These are phyloP conservation scores for Salvelinus sp. DNA, from an alignment of 2,113 vertebrate genomes.

Conservation along the genomic window DNA sequence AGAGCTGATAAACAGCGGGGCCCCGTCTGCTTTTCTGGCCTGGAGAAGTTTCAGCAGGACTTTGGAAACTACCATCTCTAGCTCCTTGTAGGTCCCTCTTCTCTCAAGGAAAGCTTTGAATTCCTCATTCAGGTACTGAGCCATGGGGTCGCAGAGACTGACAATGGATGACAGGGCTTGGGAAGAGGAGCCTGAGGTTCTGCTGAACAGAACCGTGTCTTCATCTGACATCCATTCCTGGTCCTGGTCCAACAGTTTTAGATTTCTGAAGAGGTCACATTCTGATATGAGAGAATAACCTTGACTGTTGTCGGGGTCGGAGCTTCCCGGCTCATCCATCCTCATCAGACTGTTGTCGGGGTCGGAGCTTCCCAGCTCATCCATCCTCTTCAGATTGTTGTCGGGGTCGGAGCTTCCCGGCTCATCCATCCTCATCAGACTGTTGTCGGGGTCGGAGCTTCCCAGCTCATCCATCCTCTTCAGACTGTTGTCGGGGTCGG, in stretches of 20 bases:
- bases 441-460: neutral
- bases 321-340: neutral
- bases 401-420: neutral
- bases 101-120: conserved; percentile 6
- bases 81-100: conserved; percentile 13
- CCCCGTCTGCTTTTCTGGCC: conserved; percentile 9
- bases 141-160: neutral
- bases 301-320: neutral
- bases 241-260: neutral
- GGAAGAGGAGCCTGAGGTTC: neutral
- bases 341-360: neutral
- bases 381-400: neutral
- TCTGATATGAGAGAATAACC: neutral
- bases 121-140: neutral
- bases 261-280: neutral
- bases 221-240: neutral
- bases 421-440: neutral
- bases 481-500: neutral
- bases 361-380: neutral
- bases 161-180: neutral
- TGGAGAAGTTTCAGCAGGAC: conserved; percentile 12
- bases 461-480: neutral
- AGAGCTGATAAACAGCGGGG: neutral
- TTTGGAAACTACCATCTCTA: neutral
- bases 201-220: neutral